Evolutionary conservation across 2,797 vertebrate species (phyloP).

Genomic region (Acanthornis magna): DNA sequence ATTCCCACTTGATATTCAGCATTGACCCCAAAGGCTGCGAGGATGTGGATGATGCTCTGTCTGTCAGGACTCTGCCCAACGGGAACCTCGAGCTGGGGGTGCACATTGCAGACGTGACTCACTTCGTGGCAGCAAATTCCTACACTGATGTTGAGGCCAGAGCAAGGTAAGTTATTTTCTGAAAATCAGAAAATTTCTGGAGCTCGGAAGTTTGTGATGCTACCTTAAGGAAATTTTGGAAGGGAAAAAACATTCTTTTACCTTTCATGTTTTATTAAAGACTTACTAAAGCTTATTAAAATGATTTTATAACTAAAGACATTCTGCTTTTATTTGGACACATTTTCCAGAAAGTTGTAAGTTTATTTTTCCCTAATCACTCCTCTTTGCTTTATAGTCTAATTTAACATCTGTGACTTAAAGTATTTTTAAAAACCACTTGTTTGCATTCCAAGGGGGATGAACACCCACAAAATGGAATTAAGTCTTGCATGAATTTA

Average conservation of each 20-base stretch:
- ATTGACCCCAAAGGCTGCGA: constrained; percentile 94
- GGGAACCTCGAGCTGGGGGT: constrained; percentile 90
- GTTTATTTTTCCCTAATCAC: not conserved
- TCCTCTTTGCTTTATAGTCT: not conserved
- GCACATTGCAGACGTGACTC: constrained; percentile 94
- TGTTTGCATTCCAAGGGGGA: not conserved
- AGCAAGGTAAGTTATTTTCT: constrained; percentile 74
- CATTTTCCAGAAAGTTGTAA: not conserved
- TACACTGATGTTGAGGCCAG: constrained; percentile 89
- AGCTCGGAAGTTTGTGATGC: not conserved
- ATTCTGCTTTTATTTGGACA: not conserved
- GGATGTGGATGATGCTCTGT: constrained; percentile 93
- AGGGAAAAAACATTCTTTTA: not conserved
- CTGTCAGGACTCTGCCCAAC: constrained; percentile 75
- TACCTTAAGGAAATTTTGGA: not conserved
- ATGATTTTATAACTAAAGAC: not conserved
- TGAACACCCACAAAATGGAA: not conserved
- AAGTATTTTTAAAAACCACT: not conserved
- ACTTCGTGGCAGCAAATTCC: constrained; percentile 87
- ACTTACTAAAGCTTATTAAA: not conserved
- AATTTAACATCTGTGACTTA: not conserved
- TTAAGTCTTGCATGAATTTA: not conserved
- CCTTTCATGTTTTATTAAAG: not conserved
- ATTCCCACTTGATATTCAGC: constrained; percentile 90
- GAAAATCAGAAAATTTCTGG: not conserved